phyloP scores from a whole-genome alignment of 2,113 vertebrate genomes.

The Indri indri region DNA sequence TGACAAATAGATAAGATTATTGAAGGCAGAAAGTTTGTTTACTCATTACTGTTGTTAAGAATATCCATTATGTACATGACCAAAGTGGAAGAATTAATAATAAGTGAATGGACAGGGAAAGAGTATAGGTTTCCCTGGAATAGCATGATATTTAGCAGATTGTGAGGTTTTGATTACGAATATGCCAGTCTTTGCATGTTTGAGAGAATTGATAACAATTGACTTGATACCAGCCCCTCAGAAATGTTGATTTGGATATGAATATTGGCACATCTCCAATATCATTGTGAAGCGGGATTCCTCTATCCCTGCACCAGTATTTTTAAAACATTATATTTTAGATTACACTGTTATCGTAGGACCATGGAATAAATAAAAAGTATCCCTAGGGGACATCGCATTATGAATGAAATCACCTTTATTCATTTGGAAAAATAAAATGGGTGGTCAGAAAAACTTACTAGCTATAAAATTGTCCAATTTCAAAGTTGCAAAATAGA shows the following conservation, averaged over 20 bases:
- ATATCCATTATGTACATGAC: background rate
- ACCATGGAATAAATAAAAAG: slow-evolving; percentile 68
- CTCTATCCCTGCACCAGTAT: background rate
- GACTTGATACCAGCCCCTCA: background rate
- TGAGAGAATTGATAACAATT: background rate
- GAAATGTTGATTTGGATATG: background rate
- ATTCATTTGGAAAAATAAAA: slow-evolving; percentile 61
- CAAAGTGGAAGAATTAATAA: background rate
- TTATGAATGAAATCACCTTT: slow-evolving; percentile 60
- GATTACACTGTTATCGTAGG: slow-evolving; percentile 65
- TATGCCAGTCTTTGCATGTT: background rate
- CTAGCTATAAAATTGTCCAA: slow-evolving; percentile 54
- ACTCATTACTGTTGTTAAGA: background rate
- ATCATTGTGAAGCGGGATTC: background rate
- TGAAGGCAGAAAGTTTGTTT: background rate
- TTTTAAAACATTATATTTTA: slow-evolving; percentile 61
- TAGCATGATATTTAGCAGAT: background rate
- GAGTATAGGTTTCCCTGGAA: background rate
- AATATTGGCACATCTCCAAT: background rate
- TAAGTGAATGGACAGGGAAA: background rate
- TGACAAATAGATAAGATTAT: background rate
- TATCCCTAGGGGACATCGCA: slow-evolving; percentile 66
- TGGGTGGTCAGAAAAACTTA: slow-evolving; percentile 57
- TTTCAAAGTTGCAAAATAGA: slow-evolving; percentile 64
- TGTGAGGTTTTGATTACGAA: background rate